Evolutionary conservation across 2,888 invertebrate species (phyloP).

Genomic region (Polyommatus icarus): DNA sequence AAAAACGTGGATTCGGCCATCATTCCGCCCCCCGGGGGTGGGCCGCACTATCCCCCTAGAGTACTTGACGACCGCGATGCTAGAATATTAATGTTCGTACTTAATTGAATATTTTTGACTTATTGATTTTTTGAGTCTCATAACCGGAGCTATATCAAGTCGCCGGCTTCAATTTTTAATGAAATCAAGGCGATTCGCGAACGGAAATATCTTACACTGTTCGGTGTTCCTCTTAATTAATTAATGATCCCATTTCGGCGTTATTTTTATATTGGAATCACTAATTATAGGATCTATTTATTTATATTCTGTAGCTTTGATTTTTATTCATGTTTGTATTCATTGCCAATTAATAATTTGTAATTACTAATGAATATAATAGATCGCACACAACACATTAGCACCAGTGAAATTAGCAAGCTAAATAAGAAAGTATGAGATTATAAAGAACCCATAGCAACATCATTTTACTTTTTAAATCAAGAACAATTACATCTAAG

Average conservation of each 20-base stretch:
- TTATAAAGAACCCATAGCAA: no score
- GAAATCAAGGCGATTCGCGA: neutral
- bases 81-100: conserved; percentile 74
- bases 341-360: neutral
- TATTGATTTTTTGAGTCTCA: conserved; percentile 52
- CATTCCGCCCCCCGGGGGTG: conserved; percentile 51
- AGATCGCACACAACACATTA: neutral
- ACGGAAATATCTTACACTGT: neutral
- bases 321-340: neutral
- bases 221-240: neutral
- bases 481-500: no score
- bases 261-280: neutral
- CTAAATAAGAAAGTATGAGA: no score
- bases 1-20: conserved; percentile 71
- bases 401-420: no score
- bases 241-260: conserved; percentile 6
- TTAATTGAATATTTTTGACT: conserved; percentile 72
- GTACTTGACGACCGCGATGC: conserved; percentile 71
- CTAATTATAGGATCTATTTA: neutral
- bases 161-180: conserved; percentile 29
- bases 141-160: conserved; percentile 16
- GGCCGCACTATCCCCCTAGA: conserved; percentile 65
- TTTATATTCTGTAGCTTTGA: neutral
- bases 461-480: no score
- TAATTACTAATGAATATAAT: neutral